These are phyloP conservation scores for Pongo abelii DNA, from an alignment of 2,113 vertebrate genomes.

Conservation along the genomic window DNA sequence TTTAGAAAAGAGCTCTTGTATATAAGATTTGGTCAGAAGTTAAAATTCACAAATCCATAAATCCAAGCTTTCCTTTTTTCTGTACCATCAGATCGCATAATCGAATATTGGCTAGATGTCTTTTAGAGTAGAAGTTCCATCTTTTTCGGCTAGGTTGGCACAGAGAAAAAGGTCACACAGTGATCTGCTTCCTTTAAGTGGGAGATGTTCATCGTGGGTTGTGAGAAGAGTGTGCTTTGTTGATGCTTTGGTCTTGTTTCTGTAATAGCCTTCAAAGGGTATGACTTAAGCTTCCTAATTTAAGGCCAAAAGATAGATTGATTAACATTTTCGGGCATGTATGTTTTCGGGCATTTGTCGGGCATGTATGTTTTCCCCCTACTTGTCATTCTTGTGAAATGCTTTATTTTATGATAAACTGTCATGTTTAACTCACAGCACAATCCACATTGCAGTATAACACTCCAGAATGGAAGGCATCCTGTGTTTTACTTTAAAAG, in stretches of 20 bases:
- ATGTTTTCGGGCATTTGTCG: background rate
- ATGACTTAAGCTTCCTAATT: background rate
- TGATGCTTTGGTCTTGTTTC: background rate
- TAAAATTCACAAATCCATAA: background rate
- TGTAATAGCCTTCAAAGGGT: background rate
- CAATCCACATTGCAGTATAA: background rate
- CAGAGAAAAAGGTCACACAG: background rate
- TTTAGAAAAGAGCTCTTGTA: slow-evolving; percentile 10
- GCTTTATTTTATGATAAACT: slow-evolving; percentile 48
- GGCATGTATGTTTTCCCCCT: background rate
- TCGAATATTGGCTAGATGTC: slow-evolving; percentile 35
- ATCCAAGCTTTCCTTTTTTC: background rate
- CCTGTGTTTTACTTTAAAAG: slow-evolving; percentile 48
- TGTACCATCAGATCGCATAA: background rate
- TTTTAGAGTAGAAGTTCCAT: background rate
- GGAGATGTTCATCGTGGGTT: background rate
- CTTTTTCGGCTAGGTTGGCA: background rate
- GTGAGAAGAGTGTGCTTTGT: background rate
- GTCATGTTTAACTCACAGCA: background rate
- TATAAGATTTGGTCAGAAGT: slow-evolving; percentile 29
- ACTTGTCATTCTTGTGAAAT: background rate
- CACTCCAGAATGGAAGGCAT: background rate
- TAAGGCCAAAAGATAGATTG: background rate
- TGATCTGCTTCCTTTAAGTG: background rate
- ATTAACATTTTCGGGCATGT: background rate